A percentile compares a stretch with the other conserved stretches of the same genome.
phyloP scores from a whole-genome alignment of 2,797 vertebrate species.

The Antennarius maculatus region DNA sequence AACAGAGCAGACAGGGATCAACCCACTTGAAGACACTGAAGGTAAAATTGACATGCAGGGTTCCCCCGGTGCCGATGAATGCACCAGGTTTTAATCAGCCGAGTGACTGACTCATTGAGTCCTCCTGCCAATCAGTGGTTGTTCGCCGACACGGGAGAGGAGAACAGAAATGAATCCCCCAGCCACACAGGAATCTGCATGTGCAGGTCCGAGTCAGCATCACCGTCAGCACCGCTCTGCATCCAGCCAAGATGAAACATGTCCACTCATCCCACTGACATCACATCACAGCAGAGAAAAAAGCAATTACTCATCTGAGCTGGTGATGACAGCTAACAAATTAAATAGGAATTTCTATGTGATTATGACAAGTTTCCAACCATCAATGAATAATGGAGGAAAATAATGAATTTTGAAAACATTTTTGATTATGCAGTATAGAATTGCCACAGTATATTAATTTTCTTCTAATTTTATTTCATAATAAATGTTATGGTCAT shows the following conservation, averaged over 20 bases:
- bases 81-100: constrained; percentile 27
- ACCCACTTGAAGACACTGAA: constrained; percentile 15
- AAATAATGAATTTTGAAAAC: not conserved
- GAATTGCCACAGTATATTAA: not conserved
- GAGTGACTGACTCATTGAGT: constrained; percentile 18
- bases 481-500: no score
- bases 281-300: constrained; percentile 27
- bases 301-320: constrained; percentile 52
- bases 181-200: constrained; percentile 28
- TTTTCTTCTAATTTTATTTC: no score
- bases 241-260: constrained; percentile 11
- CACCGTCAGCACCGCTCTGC: not conserved
- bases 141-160: not conserved
- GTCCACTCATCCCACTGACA: constrained; percentile 33
- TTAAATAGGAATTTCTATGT: constrained; percentile 59
- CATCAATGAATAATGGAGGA: constrained; percentile 43
- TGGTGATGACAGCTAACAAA: constrained; percentile 61
- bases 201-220: constrained; percentile 15
- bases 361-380: constrained; percentile 58
- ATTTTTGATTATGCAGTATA: no score
- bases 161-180: not conserved
- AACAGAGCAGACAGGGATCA: constrained; percentile 19
- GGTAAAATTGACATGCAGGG: constrained; percentile 3
- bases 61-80: constrained; percentile 11
- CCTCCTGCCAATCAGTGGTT: constrained; percentile 2